phyloP scores from a whole-genome alignment of 2,113 vertebrate species.

The Chamaetylas fuelleborni region DNA sequence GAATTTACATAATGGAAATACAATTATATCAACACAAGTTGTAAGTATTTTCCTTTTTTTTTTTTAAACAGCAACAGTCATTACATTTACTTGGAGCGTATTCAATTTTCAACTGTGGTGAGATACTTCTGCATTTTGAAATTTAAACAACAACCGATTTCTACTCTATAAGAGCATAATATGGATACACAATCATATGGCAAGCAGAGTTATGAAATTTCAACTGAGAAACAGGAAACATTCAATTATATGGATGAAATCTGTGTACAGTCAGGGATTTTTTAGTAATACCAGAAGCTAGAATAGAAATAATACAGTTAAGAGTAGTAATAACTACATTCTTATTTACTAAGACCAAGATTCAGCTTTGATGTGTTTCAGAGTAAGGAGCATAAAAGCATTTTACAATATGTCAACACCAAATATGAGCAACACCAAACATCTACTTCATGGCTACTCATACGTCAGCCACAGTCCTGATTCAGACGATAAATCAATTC shows the following conservation, averaged over 20 bases:
- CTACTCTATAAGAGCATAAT: background rate
- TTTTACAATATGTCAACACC: background rate
- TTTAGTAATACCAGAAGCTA: background rate
- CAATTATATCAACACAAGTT: background rate
- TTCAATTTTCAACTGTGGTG: background rate
- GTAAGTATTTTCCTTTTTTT: background rate
- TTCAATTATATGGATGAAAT: background rate
- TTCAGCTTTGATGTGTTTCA: background rate
- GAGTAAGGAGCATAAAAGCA: background rate
- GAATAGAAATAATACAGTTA: background rate
- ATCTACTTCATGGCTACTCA: background rate
- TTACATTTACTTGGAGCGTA: background rate
- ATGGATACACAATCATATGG: background rate
- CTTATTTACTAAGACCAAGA: background rate
- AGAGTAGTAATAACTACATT: background rate
- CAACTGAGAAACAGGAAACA: background rate
- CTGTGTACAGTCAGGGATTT: background rate
- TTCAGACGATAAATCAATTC: background rate
- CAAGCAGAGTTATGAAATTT: background rate
- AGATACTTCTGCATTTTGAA: background rate
- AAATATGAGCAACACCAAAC: background rate
- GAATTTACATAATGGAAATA: background rate
- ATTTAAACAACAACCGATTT: background rate
- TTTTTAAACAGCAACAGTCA: background rate
- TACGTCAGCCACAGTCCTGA: background rate